Conservation (phyloP, 2,888 invertebrate species). For the Pandemis cinnamomeana region DNA sequence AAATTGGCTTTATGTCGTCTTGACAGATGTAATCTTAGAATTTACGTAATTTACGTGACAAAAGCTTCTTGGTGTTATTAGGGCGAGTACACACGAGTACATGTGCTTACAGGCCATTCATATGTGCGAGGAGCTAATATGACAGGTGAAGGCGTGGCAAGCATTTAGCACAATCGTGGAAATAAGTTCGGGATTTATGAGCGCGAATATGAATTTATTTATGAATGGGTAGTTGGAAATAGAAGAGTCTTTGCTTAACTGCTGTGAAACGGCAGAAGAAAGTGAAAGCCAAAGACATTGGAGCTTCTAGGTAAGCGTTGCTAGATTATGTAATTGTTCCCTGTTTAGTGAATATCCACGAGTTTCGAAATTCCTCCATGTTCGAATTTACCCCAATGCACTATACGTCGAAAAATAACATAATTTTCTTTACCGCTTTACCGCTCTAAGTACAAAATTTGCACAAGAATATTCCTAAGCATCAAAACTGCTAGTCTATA, state of each 20-base stretch:
- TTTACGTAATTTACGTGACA: slow-evolving; percentile 69
- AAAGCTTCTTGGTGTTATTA: slow-evolving; percentile 59
- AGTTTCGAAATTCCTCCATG: too few species aligned
- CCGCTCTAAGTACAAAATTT: too few species aligned
- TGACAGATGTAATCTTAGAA: slow-evolving; percentile 71
- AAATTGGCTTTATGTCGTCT: slow-evolving; percentile 64
- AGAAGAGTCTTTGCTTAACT: neutral
- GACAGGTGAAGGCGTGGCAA: slow-evolving; percentile 44
- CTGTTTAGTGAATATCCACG: too few species aligned
- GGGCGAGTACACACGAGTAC: slow-evolving; percentile 51
- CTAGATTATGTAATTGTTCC: too few species aligned
- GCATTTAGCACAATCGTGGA: slow-evolving; percentile 6
- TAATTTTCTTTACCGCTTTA: too few species aligned
- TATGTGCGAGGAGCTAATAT: slow-evolving; percentile 25
- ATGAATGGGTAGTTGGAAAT: neutral
- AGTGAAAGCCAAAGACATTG: too few species aligned
- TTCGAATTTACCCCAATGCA: too few species aligned
- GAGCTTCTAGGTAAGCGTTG: too few species aligned
- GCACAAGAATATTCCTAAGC: neutral
- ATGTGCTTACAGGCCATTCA: slow-evolving; percentile 43
- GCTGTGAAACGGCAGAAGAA: too few species aligned
- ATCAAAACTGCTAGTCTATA: neutral
- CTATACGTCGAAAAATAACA: too few species aligned
- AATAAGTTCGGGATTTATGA: slow-evolving; percentile 45
- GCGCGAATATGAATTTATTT: neutral